Base-by-base conservation (phyloP, 2,888 invertebrate genomes). In the Eristalis pertinax region DNA sequence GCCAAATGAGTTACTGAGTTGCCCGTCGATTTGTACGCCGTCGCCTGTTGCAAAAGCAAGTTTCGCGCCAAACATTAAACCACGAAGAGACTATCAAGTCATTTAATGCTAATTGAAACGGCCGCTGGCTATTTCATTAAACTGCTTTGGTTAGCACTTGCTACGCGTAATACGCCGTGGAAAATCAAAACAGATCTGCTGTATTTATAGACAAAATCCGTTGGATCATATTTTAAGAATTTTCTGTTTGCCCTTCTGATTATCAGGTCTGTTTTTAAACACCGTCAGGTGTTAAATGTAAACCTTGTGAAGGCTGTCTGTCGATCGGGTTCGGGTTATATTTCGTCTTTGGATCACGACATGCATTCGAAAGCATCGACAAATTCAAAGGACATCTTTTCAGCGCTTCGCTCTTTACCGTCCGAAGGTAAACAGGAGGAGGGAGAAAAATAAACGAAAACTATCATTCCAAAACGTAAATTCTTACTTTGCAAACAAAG, bases 401-500 rank as follows among this genome's bases (percentile, higher is more conserved):
- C n/a, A 43, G 13, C 43, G 24, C 38, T 24, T 24, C 22, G 15
- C 10, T n/a, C 24, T 4, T 41, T 26, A 1, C n/a, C 19, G n/a
- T 11, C 72, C 26, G 32, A 73, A 43, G 43, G 15, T 1, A 24
- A 64, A 24, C 19, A 11, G 50, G 50, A 50, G 10, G 13, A 38
- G 29, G 10, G 13, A 38, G 29, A 58, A 72, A 26, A 35, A 83
- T 22, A 65, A 70, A 65, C 43, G 72, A 32, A 84, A 85, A 65
- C 76, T 60, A 26, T 60, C 26, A 60, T 60, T 26, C 26, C 60
- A 65, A 85, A 85, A 81, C 63, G 77, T 74, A 82, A 77, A 74
- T 78, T 73, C 64, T 32, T 62, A 50, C 50, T 50, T 19, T 50
- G 50, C 70, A 82, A 78, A 86, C 82, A 82, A 86, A 82, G 78